A percentile compares a stretch with the other conserved stretches of the same genome.
Conservation (phyloP, 2,797 vertebrate genomes). For the Bucorvus abyssinicus region DNA sequence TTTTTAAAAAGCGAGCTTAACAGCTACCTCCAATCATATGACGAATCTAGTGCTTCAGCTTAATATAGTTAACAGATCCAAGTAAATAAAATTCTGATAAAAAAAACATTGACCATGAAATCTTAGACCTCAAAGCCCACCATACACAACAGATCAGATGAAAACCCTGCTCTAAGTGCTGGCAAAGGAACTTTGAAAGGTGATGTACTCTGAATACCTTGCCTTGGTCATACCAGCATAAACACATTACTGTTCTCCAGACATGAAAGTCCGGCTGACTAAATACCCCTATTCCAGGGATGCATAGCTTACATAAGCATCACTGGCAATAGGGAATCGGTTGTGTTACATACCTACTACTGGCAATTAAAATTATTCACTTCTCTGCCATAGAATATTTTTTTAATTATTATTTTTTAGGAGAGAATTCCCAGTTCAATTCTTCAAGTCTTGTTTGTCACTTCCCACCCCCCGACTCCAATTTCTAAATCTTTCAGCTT, state of each 20-base stretch:
- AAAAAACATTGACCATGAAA: background rate
- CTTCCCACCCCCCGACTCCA: background rate
- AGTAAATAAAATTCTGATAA: background rate
- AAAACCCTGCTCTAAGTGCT: background rate
- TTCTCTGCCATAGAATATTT: background rate
- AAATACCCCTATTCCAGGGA: background rate
- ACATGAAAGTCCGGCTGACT: background rate
- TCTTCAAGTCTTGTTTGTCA: background rate
- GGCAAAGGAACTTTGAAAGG: background rate
- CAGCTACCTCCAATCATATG: background rate
- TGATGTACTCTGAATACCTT: background rate
- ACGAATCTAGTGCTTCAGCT: background rate
- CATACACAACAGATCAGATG: background rate
- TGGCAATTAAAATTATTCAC: background rate
- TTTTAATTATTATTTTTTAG: background rate
- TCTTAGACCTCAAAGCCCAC: background rate
- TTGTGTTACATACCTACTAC: background rate
- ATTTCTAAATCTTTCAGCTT: constrained; percentile 28
- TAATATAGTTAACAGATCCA: background rate
- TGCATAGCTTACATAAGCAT: background rate
- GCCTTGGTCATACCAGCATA: background rate
- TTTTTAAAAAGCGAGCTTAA: background rate
- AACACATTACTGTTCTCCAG: background rate
- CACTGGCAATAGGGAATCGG: background rate
- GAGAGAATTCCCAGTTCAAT: background rate